Evolutionary conservation across 2,888 invertebrate genomes (phyloP), one percentile per base, ranked within the genome.

Genomic region (Periphyllus acericola): DNA sequence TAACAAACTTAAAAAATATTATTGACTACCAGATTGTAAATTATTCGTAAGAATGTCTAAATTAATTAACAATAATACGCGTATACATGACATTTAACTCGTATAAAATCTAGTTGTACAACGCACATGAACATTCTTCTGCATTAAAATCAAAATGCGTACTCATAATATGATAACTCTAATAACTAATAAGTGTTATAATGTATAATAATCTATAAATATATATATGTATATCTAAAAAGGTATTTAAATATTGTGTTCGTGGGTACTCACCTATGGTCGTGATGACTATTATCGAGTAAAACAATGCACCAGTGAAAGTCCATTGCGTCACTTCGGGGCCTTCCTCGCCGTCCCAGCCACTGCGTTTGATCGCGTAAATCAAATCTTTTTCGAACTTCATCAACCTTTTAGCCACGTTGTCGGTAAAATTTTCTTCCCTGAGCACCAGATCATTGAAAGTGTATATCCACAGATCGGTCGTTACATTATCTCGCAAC

Each of bases 251-350:
- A n/a, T 21, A 60, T n/a, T n/a, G n/a, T 66, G 60, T 25, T 60
- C 25, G 3, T 25, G 2, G 4, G n/a, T 68, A 92, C 95, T 94
- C 91, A 97, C 98, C 98, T 90, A 98, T 98, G 66, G 98, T 98
- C 86, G 98, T 98, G 92, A 98, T 98, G 90, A 98, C 97, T 90
- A 98, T 97, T 91, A 98, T 98, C 90, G 97, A 97, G 93, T 98
- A 98, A 92, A 98, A 96, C 34, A 98, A 93, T 0, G 98, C 96
- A 25, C 98, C 98, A 36, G 95, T 95, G 92, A 95, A 95, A 78
- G 96, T 96, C 97, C 97, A 96, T 92, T 97, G 96, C 9, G 93
- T 92, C 1, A 90, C 90, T 83, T 92, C 92, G 89, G 93, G 93
- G 91, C 95, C 95, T 46, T 89, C 89, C 90, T 94, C 94, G 83